Evolutionary conservation across 1,140 invertebrate species (phyloP), one percentile per base, ranked within the genome.

Genomic region (Sitophilus oryzae): DNA sequence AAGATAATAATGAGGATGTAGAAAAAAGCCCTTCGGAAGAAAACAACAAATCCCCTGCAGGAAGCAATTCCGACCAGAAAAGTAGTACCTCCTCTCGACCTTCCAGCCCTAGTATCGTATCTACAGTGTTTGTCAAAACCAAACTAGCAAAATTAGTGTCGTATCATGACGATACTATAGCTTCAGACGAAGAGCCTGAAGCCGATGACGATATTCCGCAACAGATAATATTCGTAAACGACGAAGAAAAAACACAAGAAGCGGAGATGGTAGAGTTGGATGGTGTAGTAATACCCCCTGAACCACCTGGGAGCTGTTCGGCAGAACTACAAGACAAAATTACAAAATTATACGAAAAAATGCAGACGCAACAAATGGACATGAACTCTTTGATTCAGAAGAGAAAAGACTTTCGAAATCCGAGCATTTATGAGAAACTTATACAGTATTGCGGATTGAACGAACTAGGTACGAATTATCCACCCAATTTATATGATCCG

Each of bases 371-470:
- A 51, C 84, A 86, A 19, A 73, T 89, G 49, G 88, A 96, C 69
- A 89, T 96, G 85, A 96, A 95, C 73, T 79, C 79, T 53, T 76
- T 86, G 2, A 96, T 97, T 52, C 92, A 96, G 70, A 83, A 86
- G 52, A 82, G 88, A 58, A 97, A 96, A 73, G 88, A 89, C 66
- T 96, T 96, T 67, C 79, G 93, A 46, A 98, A 98, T 78, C 94
- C 93, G 30, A 94, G 92, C 66, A 98, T 98, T 70, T 98, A 97
- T 75, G 93, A 96, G 69, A 97, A 96, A 71, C 73, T 97, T 0
- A 93, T 98, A 64, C 85, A 92, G 58, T 93, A 88, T 76, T 94
- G 91, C 78, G 83, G 84, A 60, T 93, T 98, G 42, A 93, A 97
- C 76, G 93, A 96, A 75, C 78, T 95, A 64, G n/a, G n/a, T n/a